Percentiles rank a stretch among this genome's conserved stretches.
These are phyloP conservation scores for Zeugodacus cucurbitae DNA, from an alignment of 1,140 invertebrate species.

Conservation along the genomic window DNA sequence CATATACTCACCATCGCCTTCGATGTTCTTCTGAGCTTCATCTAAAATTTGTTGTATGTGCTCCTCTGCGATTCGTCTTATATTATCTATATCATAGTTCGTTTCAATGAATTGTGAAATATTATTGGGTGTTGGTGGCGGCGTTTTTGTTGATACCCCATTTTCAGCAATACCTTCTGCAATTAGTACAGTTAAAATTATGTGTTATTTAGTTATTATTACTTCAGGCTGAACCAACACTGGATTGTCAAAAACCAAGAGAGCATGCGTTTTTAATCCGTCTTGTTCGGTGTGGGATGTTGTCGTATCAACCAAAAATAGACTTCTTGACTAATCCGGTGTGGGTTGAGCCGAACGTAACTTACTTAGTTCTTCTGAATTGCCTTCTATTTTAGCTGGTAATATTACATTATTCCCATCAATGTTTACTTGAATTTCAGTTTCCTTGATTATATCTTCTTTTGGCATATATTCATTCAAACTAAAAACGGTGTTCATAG, in stretches of 20 bases:
- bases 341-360: too few species aligned
- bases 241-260: too few species aligned
- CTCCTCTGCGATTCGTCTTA: constrained; percentile 42
- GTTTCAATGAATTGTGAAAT: not conserved
- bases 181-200: not conserved
- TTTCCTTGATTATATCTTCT: not conserved
- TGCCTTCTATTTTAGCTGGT: not conserved
- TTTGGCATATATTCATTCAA: not conserved
- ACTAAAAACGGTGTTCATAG: not conserved
- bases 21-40: constrained; percentile 44
- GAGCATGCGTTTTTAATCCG: too few species aligned
- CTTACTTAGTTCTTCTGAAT: not conserved
- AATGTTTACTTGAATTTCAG: not conserved
- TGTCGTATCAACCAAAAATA: too few species aligned
- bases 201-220: too few species aligned
- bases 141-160: not conserved
- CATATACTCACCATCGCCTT: constrained; percentile 40
- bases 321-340: too few species aligned
- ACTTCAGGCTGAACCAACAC: too few species aligned
- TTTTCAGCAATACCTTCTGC: not conserved
- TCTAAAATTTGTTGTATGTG: constrained; percentile 43
- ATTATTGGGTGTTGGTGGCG: constrained; percentile 23
- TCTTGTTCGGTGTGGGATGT: too few species aligned
- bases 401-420: not conserved
- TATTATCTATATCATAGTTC: constrained; percentile 36